A percentile compares a stretch with the other conserved stretches of the same genome.
phyloP scores from a whole-genome alignment of 1,140 invertebrate species.

The Planococcus citri region DNA sequence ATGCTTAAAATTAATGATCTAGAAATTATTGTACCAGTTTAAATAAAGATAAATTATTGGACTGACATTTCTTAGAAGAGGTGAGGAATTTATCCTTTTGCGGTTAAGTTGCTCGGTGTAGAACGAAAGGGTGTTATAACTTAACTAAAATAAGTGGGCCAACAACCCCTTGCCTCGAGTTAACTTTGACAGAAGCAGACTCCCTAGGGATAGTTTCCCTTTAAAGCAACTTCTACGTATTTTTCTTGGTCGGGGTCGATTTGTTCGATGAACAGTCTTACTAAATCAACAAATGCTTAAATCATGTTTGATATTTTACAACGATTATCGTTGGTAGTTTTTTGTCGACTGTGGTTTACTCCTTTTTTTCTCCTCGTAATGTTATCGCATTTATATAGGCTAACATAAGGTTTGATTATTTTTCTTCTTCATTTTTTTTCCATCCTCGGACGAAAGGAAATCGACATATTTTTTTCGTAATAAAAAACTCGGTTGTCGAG shows the following conservation, averaged over 20 bases:
- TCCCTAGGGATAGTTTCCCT: background rate
- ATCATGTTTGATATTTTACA: background rate
- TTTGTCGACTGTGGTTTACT: background rate
- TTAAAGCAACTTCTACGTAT: background rate
- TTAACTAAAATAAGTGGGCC: background rate
- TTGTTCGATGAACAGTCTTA: background rate
- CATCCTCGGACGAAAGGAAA: background rate
- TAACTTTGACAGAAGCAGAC: background rate
- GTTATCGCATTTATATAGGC: background rate
- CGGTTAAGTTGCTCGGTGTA: background rate
- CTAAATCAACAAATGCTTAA: background rate
- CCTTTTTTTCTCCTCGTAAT: background rate
- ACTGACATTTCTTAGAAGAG: background rate
- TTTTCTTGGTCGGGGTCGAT: background rate
- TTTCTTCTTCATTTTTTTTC: background rate
- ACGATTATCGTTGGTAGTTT: background rate
- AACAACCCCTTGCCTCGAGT: background rate
- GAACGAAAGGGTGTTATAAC: conserved; percentile 1
- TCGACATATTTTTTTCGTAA: background rate
- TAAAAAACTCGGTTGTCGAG: background rate
- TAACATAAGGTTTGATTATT: background rate
- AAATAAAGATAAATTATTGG: conserved; percentile 20
- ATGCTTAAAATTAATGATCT: conserved; percentile 17
- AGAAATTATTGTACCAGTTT: conserved; percentile 19
- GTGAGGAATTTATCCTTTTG: conserved; percentile 10